Base-by-base conservation (phyloP, 2,888 invertebrate species). In the Xylocampa areola region DNA sequence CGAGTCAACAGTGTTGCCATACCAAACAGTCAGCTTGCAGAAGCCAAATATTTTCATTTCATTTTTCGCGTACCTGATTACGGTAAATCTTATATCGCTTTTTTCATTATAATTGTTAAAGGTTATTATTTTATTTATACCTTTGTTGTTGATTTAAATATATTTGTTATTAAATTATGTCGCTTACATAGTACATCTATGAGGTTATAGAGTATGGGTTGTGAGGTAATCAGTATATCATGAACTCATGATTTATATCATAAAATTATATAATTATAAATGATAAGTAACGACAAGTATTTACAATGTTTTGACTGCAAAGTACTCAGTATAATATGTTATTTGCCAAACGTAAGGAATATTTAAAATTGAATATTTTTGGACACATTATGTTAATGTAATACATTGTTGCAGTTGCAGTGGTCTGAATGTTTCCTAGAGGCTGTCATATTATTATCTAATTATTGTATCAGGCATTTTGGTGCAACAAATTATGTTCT, bases 31-130 rank as follows among this genome's bases (percentile, higher is more conserved):
- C 53, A 72, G 74, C 74, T 77, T 79, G 69, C 54, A 48, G 35
- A 73, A 78, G 68, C 80, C 81, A 83, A 82, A 79, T 73, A 68
- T 70, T 67, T 64, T 32, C 41, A 57, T 16, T 44, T 61, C n/a
- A n/a, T 70, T 71, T 65, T 55, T 44, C 33, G 57, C 58, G 76
- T 80, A 79, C 79, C 82, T 82, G 76, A 73, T 73, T 62, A 45
- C 36, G 53, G 59, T 66, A 60, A 68, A 73, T 64, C 49, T 36
- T 71, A 32, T 52, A 63, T 55, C 35, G 68, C 59, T 54, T 73
- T 51, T 70, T 64, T 66, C 39, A 68, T 73, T 77, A 70, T 67
- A 62, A 48, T 76, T 76, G 63, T 79, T 71, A 47, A 53, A 67
- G 55, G 55, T 68, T 65, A 68, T 70, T 71, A 66, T 63, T 65